A percentile compares a stretch with the other conserved stretches of the same genome.
Evolutionary conservation across 2,113 vertebrate genomes (phyloP).

Genomic region (Mirounga angustirostris): DNA sequence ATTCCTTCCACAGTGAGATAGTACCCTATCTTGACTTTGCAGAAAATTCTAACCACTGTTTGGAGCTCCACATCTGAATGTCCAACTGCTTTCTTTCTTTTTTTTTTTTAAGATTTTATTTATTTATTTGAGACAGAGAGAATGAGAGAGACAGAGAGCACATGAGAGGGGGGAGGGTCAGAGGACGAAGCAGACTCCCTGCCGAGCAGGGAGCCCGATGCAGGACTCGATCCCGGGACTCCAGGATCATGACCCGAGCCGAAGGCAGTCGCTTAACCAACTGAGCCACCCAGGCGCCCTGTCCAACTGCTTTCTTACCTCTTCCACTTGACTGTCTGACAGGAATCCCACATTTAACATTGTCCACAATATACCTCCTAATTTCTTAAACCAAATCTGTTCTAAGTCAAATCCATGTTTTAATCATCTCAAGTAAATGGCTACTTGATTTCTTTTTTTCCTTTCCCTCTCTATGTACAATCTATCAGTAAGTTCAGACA

Average conservation of each 20-base stretch:
- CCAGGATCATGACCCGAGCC: too few species aligned
- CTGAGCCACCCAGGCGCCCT: not conserved
- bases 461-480: not conserved
- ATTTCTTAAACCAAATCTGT: not conserved
- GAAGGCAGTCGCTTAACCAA: too few species aligned
- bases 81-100: not conserved
- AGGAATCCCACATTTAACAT: not conserved
- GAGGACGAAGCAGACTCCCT: too few species aligned
- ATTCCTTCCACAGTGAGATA: not conserved
- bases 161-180: too few species aligned
- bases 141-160: too few species aligned
- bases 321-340: not conserved
- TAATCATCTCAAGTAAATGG: not conserved
- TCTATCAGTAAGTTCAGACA: not conserved
- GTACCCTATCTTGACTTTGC: not conserved
- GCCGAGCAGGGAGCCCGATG: too few species aligned
- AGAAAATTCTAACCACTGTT: not conserved
- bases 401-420: not conserved
- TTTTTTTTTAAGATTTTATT: too few species aligned
- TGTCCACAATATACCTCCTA: not conserved
- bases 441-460: not conserved
- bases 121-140: too few species aligned
- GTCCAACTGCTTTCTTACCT: not conserved
- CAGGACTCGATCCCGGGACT: too few species aligned
- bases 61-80: not conserved